Percentiles rank a stretch among this genome's conserved stretches.
Evolutionary conservation across 2,113 vertebrate genomes (phyloP).

Genomic region (Microtus montanus): DNA sequence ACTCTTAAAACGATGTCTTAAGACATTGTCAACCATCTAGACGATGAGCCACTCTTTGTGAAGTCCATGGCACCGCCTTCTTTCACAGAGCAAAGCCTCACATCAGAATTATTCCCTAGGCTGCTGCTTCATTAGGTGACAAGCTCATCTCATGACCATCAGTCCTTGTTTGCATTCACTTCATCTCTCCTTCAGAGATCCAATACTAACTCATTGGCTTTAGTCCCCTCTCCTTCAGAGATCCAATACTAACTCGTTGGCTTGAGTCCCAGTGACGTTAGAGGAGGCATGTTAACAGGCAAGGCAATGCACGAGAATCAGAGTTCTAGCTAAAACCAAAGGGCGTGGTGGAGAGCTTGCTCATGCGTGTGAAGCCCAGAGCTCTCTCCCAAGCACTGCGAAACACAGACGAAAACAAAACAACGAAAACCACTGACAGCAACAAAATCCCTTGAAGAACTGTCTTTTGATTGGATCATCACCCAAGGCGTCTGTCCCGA

Average conservation of each 20-base stretch:
- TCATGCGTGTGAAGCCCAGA: not conserved
- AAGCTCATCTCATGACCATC: not conserved
- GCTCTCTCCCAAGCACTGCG: too few relatives aligned
- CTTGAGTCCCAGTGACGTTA: conserved; percentile 19
- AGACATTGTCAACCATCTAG: not conserved
- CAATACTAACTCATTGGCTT: not conserved
- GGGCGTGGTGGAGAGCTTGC: not conserved
- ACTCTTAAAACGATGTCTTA: not conserved
- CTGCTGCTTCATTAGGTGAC: not conserved
- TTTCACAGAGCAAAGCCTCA: conserved; percentile 19
- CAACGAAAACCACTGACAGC: not conserved
- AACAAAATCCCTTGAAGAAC: not conserved
- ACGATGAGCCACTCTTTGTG: not conserved
- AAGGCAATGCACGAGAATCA: not conserved
- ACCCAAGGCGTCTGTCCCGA: not conserved
- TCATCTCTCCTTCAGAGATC: conserved; percentile 16
- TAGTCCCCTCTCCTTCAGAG: conserved; percentile 13
- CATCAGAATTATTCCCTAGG: not conserved
- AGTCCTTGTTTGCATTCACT: not conserved
- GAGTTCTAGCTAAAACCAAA: not conserved
- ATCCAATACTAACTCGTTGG: not conserved
- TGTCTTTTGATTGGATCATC: not conserved
- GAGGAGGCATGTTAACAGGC: not conserved
- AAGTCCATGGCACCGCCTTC: not conserved
- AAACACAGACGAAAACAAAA: too few relatives aligned